These are phyloP conservation scores for Druceiella hillmani DNA, from an alignment of 2,888 invertebrate genomes.

Conservation along the genomic window DNA sequence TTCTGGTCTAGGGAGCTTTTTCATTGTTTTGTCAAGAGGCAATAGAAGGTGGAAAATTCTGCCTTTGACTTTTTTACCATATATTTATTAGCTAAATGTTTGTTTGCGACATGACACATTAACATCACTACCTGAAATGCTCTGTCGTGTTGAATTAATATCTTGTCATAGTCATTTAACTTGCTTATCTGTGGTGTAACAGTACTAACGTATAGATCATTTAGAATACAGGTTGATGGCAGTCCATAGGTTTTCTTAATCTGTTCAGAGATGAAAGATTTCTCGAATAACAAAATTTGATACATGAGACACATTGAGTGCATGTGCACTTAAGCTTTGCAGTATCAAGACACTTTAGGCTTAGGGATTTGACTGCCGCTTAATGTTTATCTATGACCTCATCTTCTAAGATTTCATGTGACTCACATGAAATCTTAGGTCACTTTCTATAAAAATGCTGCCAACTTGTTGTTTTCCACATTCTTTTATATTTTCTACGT, in stretches of 20 bases:
- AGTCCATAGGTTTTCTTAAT: conserved; percentile 6
- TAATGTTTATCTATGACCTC: conserved; percentile 11
- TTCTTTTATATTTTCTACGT: conserved; percentile 10
- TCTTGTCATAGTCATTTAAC: no score
- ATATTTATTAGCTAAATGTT: conserved; percentile 24
- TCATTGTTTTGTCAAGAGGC: conserved; percentile 28
- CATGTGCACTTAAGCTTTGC: conserved; percentile 9
- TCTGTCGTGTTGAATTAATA: conserved; percentile 25
- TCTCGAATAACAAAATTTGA: conserved; percentile 6
- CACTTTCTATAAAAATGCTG: conserved; percentile 9
- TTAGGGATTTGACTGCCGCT: conserved; percentile 11
- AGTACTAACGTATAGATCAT: conserved; percentile 12
- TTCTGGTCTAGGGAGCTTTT: conserved; percentile 27
- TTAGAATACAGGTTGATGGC: no score
- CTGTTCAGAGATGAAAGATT: conserved; percentile 3
- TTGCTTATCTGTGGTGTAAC: no score
- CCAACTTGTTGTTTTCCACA: conserved; percentile 13
- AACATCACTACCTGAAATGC: conserved; percentile 29
- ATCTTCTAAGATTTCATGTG: conserved; percentile 15
- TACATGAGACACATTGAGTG: no score
- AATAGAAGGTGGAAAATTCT: conserved; percentile 29
- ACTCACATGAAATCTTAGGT: no score
- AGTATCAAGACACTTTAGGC: conserved; percentile 12
- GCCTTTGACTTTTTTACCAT: conserved; percentile 22
- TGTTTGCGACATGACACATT: conserved; percentile 28